Conservation (phyloP, 2,797 vertebrate genomes). For the Clarias fuscus region DNA sequence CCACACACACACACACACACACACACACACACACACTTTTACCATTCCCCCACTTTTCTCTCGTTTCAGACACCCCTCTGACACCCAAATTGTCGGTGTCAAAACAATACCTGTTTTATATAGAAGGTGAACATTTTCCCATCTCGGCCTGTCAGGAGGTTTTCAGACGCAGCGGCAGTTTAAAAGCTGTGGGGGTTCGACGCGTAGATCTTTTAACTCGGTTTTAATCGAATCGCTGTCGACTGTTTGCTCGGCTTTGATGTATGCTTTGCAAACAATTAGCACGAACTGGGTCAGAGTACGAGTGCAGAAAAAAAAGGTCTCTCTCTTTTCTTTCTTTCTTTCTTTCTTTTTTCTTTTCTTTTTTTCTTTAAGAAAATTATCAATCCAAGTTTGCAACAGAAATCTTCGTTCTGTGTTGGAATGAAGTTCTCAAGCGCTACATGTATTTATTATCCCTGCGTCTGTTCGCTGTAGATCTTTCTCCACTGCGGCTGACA, state of each 20-base stretch:
- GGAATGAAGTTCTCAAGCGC: slow-evolving; percentile 47
- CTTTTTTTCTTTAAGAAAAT: slow-evolving; percentile 59
- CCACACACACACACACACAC: slow-evolving; percentile 49
- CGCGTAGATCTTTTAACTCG: slow-evolving; percentile 65
- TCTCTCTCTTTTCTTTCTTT: slow-evolving; percentile 44
- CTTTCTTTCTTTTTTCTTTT: slow-evolving; percentile 36
- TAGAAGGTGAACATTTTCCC: slow-evolving; percentile 69
- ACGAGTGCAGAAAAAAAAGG: slow-evolving; percentile 48
- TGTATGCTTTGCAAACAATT: slow-evolving; percentile 77
- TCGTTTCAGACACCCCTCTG: slow-evolving; percentile 65
- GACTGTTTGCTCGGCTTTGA: slow-evolving; percentile 69
- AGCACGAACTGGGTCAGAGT: slow-evolving; percentile 74
- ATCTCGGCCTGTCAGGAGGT: slow-evolving; percentile 45
- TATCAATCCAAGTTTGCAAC: not conserved
- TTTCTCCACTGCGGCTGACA: not conserved
- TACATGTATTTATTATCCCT: slow-evolving; percentile 51
- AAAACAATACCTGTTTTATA: slow-evolving; percentile 73
- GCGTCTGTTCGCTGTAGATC: not conserved
- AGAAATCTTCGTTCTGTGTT: not conserved
- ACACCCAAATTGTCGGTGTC: slow-evolving; percentile 68
- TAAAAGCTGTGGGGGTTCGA: slow-evolving; percentile 2
- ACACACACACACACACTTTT: slow-evolving; percentile 16
- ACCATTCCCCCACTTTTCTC: slow-evolving; percentile 40
- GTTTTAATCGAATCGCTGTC: slow-evolving; percentile 55
- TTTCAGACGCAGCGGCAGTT: slow-evolving; percentile 7